Percentiles rank a stretch among this genome's conserved stretches.
Evolutionary conservation across 2,797 vertebrate genomes (phyloP).

Genomic region (Tachyglossus aculeatus): DNA sequence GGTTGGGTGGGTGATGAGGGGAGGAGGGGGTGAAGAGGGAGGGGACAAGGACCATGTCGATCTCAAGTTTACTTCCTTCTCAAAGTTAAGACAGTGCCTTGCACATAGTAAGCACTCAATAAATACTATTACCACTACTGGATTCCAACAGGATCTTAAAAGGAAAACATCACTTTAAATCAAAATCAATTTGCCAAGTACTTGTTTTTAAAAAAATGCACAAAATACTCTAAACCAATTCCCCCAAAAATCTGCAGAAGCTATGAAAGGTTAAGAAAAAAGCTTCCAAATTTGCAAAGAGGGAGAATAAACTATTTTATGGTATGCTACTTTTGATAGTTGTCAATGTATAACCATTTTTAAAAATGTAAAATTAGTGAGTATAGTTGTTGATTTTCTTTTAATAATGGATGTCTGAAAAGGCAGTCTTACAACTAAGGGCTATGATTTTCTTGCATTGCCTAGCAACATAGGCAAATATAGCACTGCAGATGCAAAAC

Average conservation of each 20-base stretch:
- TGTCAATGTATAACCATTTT: conserved; percentile 25
- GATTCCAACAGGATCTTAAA: background rate
- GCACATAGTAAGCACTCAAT: background rate
- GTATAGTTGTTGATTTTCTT: conserved; percentile 53
- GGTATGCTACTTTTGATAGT: conserved; percentile 8
- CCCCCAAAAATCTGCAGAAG: background rate
- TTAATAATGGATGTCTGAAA: conserved; percentile 67
- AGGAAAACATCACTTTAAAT: background rate
- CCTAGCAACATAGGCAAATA: conserved; percentile 74
- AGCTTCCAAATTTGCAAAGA: conserved; percentile 2
- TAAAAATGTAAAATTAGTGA: conserved; percentile 22
- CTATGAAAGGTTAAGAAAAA: background rate
- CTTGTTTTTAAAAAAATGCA: background rate
- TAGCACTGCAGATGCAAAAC: conserved; percentile 71
- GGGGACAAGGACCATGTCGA: background rate
- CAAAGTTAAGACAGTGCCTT: background rate
- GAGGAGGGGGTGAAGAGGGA: no score
- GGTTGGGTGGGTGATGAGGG: no score
- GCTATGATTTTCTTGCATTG: conserved; percentile 67
- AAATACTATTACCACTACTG: no score
- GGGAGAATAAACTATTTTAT: conserved; percentile 15
- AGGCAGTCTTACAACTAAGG: conserved; percentile 50
- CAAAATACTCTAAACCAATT: background rate
- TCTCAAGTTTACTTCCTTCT: background rate
- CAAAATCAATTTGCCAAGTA: background rate